A percentile compares a stretch with the other conserved stretches of the same genome.
Evolutionary conservation across 2,113 vertebrate species (phyloP).

Genomic region (Sialia sialis): DNA sequence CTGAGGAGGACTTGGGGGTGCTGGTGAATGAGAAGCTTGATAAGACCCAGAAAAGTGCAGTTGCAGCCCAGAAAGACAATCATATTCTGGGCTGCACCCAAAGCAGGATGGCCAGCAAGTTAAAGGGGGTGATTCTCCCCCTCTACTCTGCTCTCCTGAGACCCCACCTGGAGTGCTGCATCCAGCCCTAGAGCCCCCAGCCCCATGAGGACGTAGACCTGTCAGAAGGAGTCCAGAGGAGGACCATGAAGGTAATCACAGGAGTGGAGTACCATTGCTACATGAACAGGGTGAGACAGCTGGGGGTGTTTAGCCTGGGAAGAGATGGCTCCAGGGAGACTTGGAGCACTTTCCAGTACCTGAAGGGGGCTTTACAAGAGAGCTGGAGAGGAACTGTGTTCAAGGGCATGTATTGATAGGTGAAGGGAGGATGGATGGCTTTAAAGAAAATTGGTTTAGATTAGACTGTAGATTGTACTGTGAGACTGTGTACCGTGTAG

Average conservation of each 20-base stretch:
- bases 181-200: neutral
- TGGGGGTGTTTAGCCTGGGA: neutral
- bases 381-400: neutral
- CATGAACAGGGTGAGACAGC: neutral
- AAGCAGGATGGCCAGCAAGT: neutral
- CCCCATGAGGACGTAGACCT: fast-evolving
- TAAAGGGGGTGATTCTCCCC: too few species aligned
- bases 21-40: neutral
- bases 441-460: neutral
- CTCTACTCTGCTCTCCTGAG: neutral
- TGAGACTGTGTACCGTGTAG: too few species aligned
- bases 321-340: neutral
- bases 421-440: neutral
- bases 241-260: neutral
- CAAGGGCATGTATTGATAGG: neutral
- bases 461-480: neutral
- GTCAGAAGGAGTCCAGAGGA: neutral
- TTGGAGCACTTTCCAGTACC: neutral
- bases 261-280: neutral
- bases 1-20: neutral
- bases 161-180: neutral
- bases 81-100: neutral
- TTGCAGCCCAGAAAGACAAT: neutral
- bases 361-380: neutral
- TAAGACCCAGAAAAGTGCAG: neutral